These are phyloP conservation scores for Pelvicachromis taeniatus DNA, from an alignment of 2,113 vertebrate genomes.

Conservation along the genomic window DNA sequence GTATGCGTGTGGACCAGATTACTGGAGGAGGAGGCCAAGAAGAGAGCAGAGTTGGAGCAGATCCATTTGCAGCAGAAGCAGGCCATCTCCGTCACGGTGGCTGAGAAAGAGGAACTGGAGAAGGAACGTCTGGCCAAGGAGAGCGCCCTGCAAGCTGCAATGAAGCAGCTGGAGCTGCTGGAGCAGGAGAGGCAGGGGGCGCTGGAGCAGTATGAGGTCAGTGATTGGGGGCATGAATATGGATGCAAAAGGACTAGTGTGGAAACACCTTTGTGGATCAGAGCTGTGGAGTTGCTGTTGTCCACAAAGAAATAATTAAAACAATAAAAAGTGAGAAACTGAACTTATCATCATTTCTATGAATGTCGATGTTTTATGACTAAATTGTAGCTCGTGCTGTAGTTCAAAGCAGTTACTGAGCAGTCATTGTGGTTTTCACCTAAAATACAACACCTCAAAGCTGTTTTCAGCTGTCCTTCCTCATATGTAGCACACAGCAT, in stretches of 20 bases:
- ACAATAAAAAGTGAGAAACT: not conserved
- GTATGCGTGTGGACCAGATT: slow-evolving; percentile 68
- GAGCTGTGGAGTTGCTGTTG: not conserved
- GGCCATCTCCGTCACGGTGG: slow-evolving; percentile 86
- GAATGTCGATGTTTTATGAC: not conserved
- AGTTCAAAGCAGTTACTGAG: not conserved
- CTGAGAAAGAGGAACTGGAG: slow-evolving; percentile 91
- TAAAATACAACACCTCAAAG: not conserved
- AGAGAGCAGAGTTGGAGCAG: slow-evolving; percentile 86
- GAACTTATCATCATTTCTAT: not conserved
- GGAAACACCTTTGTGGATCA: not conserved
- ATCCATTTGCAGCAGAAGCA: slow-evolving; percentile 89
- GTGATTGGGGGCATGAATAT: not conserved
- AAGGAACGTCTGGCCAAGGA: slow-evolving; percentile 83
- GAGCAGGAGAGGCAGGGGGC: slow-evolving; percentile 85
- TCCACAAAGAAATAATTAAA: not conserved
- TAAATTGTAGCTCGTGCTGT: not conserved
- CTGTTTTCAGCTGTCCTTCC: not conserved
- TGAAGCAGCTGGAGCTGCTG: slow-evolving; percentile 85
- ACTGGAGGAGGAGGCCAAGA: slow-evolving; percentile 88
- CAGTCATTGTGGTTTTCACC: not conserved
- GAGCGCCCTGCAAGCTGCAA: slow-evolving; percentile 83
- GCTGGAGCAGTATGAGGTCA: slow-evolving; percentile 89
- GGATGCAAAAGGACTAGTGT: not conserved
- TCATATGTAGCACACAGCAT: not conserved